Conservation (phyloP, 35 echinoderm and acorn worm species). For the Eucidaris tribuloides region DNA sequence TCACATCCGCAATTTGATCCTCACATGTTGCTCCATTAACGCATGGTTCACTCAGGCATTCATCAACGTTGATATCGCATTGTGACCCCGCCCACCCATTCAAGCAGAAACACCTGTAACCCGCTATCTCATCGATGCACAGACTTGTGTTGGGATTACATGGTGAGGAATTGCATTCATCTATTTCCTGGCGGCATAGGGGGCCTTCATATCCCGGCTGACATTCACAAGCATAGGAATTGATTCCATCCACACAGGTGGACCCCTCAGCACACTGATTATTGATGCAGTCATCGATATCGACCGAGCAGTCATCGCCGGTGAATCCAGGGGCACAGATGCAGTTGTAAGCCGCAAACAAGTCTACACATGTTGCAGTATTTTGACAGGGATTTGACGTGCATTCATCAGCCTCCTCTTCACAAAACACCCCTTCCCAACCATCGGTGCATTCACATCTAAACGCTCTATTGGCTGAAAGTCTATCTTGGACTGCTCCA, state of each 20-base stretch:
- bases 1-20: constrained; percentile 39
- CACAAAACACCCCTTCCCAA: constrained; percentile 37
- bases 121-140: constrained; percentile 20
- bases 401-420: constrained; percentile 67
- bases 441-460: constrained; percentile 39
- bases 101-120: constrained; percentile 56
- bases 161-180: constrained; percentile 56
- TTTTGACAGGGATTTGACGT: constrained; percentile 39
- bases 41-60: constrained; percentile 58
- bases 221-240: constrained; percentile 58
- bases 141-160: constrained; percentile 11
- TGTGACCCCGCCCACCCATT: constrained; percentile 47
- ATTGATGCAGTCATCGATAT: constrained; percentile 62
- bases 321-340: constrained; percentile 28
- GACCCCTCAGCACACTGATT: constrained; percentile 37
- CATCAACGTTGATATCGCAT: constrained; percentile 52
- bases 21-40: constrained; percentile 54
- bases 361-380: constrained; percentile 46
- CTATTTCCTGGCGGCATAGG: constrained; percentile 42
- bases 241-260: constrained; percentile 45
- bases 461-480: constrained; percentile 3
- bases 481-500: neutral
- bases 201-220: constrained; percentile 36
- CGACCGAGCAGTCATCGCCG: constrained; percentile 33
- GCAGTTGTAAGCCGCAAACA: constrained; percentile 16